Conservation (phyloP, 1,140 invertebrate genomes). For the Vanessa atalanta region DNA sequence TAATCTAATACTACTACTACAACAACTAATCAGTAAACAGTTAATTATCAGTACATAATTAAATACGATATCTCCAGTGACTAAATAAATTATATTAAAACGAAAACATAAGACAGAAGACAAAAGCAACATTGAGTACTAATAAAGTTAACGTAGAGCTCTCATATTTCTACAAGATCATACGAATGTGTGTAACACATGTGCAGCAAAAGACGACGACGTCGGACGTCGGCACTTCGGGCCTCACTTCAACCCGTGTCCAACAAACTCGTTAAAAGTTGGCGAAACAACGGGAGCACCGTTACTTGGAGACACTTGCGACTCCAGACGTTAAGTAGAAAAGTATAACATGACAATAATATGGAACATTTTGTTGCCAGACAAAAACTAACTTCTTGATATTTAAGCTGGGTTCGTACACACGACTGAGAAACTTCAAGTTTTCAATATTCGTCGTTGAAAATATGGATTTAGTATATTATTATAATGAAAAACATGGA, state of each 20-base stretch:
- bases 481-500: conserved; percentile 13
- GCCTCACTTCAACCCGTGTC: conserved; percentile 59
- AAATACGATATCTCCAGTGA: background rate
- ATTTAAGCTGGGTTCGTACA: conserved; percentile 61
- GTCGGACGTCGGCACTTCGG: conserved; percentile 52
- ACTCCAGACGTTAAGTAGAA: conserved; percentile 74
- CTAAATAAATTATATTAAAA: background rate
- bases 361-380: conserved; percentile 74
- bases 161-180: conserved; percentile 45
- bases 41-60: background rate
- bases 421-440: conserved; percentile 25
- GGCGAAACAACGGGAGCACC: conserved; percentile 73
- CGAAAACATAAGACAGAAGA: background rate
- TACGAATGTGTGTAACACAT: conserved; percentile 62
- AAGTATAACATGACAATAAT: conserved; percentile 77
- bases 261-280: conserved; percentile 81
- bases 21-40: no score
- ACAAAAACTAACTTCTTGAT: conserved; percentile 59
- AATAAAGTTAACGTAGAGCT: conserved; percentile 35
- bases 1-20: no score
- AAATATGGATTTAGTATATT: background rate
- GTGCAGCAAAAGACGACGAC: conserved; percentile 49
- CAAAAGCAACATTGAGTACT: background rate
- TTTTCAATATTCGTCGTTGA: conserved; percentile 36
- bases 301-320: conserved; percentile 73